Conservation (phyloP, 2,797 vertebrate species). For the Hirundo rustica region DNA sequence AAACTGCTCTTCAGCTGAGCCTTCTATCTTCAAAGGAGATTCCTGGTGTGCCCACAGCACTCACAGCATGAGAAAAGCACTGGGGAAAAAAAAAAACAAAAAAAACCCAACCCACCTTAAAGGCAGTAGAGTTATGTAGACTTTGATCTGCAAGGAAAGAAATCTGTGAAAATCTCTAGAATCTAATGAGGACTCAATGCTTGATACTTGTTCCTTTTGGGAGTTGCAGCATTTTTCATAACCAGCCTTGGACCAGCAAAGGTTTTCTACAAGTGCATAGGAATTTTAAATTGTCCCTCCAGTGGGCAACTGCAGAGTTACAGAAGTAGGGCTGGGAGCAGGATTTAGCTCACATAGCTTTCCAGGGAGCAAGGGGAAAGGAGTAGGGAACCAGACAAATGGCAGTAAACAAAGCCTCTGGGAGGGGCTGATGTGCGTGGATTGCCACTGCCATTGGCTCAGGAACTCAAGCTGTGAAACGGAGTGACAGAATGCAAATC, state of each 20-base stretch:
- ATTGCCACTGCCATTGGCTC: not conserved
- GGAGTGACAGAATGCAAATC: not conserved
- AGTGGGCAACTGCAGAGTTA: not conserved
- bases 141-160: not conserved
- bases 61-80: not conserved
- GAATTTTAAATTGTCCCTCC: not conserved
- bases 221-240: not conserved
- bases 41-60: not conserved
- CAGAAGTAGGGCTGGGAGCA: not conserved
- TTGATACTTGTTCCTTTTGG: not conserved
- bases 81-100: accelerated
- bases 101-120: not conserved
- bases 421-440: not conserved
- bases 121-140: accelerated
- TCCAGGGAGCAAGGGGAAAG: not conserved
- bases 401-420: not conserved
- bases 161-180: not conserved
- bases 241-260: not conserved
- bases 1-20: not conserved
- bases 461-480: not conserved
- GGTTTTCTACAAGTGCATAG: accelerated
- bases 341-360: not conserved
- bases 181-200: not conserved
- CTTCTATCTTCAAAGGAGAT: not conserved
- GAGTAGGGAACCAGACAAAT: not conserved